Evolutionary conservation across 53 echinoderm and acorn worm species (phyloP).

Genomic region (Holothuria leucospilota): DNA sequence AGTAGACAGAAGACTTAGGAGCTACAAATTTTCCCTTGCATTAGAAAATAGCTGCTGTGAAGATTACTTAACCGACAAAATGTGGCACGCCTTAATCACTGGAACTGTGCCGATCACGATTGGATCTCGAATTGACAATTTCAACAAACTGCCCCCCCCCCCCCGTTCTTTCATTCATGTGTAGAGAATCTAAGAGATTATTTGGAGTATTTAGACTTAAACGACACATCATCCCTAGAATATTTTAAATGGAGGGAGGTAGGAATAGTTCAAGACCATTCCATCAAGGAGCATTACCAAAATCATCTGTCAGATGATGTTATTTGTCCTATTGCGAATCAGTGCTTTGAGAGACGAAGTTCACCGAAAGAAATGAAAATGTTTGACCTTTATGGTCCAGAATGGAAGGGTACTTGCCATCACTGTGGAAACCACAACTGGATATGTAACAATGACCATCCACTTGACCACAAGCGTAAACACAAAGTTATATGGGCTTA

Average conservation of each 20-base stretch:
- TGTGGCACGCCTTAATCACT: constrained; percentile 15
- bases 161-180: constrained; percentile 24
- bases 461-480: too few species aligned
- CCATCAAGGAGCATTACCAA: too few species aligned
- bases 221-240: constrained; percentile 10
- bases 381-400: too few species aligned
- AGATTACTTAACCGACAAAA: constrained; percentile 23
- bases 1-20: too few species aligned
- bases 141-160: not conserved
- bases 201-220: constrained; percentile 15
- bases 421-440: constrained; percentile 1
- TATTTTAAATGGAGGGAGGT: constrained; percentile 14
- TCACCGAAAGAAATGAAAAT: not conserved
- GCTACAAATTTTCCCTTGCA: too few species aligned
- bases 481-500: not conserved
- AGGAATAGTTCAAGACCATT: constrained; percentile 9
- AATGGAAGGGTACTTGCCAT: too few species aligned
- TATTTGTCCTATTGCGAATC: too few species aligned
- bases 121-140: constrained; percentile 29
- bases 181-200: not conserved
- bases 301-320: too few species aligned
- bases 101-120: constrained; percentile 16
- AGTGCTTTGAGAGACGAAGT: not conserved
- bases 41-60: too few species aligned
- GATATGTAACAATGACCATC: not conserved